Percentiles rank a stretch among this genome's conserved stretches.
Evolutionary conservation across 2,113 vertebrate genomes (phyloP).

Genomic region (Tyrannus savana): DNA sequence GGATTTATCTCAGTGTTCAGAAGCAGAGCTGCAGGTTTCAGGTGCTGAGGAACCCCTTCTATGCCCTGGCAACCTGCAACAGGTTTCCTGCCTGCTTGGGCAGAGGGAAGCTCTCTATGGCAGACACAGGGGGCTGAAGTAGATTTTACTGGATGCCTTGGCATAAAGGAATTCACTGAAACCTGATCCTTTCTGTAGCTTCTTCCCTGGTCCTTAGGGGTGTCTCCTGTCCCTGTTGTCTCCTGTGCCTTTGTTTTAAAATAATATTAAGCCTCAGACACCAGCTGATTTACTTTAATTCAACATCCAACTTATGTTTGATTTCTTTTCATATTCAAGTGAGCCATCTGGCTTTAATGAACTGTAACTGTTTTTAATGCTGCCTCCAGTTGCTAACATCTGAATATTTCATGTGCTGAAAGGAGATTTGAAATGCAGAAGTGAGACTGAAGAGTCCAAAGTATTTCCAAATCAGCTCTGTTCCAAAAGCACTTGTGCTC

Average conservation of each 20-base stretch:
- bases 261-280: constrained; percentile 44
- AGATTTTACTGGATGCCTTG: not conserved
- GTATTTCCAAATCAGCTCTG: constrained; percentile 30
- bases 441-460: constrained; percentile 28
- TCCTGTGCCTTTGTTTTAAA: constrained; percentile 1
- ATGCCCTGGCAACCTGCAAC: not conserved
- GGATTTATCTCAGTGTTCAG: rapidly evolving
- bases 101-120: not conserved
- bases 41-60: not conserved
- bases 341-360: constrained; percentile 70
- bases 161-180: not conserved
- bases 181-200: not conserved
- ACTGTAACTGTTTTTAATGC: constrained; percentile 67
- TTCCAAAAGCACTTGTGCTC: constrained; percentile 25
- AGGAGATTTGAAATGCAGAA: constrained; percentile 56
- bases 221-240: not conserved
- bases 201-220: not conserved
- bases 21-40: not conserved
- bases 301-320: constrained; percentile 56
- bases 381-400: constrained; percentile 64
- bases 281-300: constrained; percentile 63
- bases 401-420: constrained; percentile 57
- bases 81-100: not conserved
- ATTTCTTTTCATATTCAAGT: constrained; percentile 70
- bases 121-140: not conserved